Conservation (phyloP, 2,888 invertebrate genomes). For the Eucera pruinosa region DNA sequence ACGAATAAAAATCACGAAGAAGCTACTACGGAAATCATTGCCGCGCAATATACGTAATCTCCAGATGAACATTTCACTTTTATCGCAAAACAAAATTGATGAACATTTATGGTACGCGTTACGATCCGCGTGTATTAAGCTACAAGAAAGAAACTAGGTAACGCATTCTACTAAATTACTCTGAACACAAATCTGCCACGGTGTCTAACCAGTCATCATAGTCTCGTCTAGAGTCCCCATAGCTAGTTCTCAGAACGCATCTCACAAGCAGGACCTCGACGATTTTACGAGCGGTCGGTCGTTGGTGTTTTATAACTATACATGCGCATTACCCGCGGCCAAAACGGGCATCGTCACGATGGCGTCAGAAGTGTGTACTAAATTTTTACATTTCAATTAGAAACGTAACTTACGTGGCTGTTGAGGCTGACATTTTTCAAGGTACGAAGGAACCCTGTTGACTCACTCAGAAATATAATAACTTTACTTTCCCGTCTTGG, state of each 20-base stretch:
- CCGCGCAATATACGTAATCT: no score
- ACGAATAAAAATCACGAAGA: no score
- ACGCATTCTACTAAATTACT: not conserved
- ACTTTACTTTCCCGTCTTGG: constrained; percentile 18
- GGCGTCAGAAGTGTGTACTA: constrained; percentile 54
- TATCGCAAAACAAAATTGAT: not conserved
- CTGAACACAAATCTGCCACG: not conserved
- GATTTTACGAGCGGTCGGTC: constrained; percentile 71
- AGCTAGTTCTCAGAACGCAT: constrained; percentile 27
- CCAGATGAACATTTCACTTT: not conserved
- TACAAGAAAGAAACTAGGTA: not conserved
- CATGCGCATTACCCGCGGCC: constrained; percentile 66
- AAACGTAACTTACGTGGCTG: constrained; percentile 39
- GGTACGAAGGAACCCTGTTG: constrained; percentile 44
- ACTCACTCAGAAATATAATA: not conserved
- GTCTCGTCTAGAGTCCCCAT: constrained; percentile 11
- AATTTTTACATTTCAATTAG: constrained; percentile 78
- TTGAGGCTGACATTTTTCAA: constrained; percentile 45
- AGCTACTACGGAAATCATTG: no score
- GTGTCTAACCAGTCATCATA: constrained; percentile 8
- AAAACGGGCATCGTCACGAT: constrained; percentile 47
- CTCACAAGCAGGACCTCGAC: constrained; percentile 26
- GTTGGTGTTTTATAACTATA: constrained; percentile 68
- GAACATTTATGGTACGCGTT: not conserved
- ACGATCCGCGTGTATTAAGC: not conserved